phyloP scores from a whole-genome alignment of 2,888 invertebrate genomes.

The Scaptomyza polygonia region DNA sequence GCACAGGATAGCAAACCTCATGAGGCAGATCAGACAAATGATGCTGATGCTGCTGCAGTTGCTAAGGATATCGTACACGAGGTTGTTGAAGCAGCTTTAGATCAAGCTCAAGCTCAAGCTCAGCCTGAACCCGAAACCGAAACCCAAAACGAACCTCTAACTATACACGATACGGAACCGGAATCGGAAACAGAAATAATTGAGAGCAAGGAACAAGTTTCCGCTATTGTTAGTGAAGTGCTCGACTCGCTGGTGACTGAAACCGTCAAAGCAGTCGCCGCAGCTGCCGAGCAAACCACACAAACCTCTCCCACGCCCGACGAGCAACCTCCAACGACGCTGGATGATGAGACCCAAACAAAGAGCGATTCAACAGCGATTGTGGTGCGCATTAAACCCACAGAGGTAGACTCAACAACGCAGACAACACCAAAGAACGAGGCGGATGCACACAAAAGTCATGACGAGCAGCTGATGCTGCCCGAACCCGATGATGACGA shows the following conservation, averaged over 20 bases:
- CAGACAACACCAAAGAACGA: slow-evolving; percentile 80
- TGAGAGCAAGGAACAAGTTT: slow-evolving; percentile 56
- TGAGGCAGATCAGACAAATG: slow-evolving; percentile 22
- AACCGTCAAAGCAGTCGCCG: slow-evolving; percentile 56
- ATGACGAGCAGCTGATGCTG: slow-evolving; percentile 33
- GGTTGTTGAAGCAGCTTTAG: slow-evolving; percentile 72
- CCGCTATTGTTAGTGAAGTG: slow-evolving; percentile 71
- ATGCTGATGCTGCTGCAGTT: slow-evolving; percentile 57
- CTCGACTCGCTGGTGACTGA: slow-evolving; percentile 72
- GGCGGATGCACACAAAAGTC: slow-evolving; percentile 39
- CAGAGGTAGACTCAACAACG: slow-evolving; percentile 79
- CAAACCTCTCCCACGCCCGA: slow-evolving; percentile 49
- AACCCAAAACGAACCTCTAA: background rate
- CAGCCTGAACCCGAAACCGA: background rate
- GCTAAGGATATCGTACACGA: slow-evolving; percentile 76
- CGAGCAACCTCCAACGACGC: background rate
- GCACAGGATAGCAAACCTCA: background rate
- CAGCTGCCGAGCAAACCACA: slow-evolving; percentile 51
- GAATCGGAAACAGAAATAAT: background rate
- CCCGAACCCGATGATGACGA: slow-evolving; percentile 13
- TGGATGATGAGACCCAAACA: background rate
- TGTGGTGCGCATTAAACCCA: slow-evolving; percentile 56
- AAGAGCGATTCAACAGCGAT: slow-evolving; percentile 2
- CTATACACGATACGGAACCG: background rate
- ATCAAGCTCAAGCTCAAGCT: slow-evolving; percentile 50